These are phyloP conservation scores for Patella vulgata DNA, from an alignment of 1,140 invertebrate genomes.

Conservation along the genomic window DNA sequence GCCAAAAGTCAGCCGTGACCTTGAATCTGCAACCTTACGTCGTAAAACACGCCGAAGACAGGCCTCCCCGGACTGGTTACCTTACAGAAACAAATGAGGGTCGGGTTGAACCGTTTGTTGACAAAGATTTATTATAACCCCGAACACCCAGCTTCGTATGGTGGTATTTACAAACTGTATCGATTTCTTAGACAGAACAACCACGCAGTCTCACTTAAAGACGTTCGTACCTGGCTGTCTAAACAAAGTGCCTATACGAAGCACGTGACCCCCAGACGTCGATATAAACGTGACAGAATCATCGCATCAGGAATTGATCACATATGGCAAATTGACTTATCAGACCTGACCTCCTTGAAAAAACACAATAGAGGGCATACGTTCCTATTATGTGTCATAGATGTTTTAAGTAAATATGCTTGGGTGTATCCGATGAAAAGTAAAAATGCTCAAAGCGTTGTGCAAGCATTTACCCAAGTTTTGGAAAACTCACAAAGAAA, in stretches of 20 bases:
- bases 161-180: no score
- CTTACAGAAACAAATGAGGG: no score
- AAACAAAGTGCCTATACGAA: slow-evolving; percentile 24
- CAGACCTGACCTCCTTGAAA: slow-evolving; percentile 49
- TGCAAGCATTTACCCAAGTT: slow-evolving; percentile 39
- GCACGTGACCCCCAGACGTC: slow-evolving; percentile 19
- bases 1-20: no score
- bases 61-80: no score
- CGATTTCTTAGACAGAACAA: no score
- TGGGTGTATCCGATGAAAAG: slow-evolving; percentile 66
- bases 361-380: slow-evolving; percentile 62
- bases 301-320: slow-evolving; percentile 48
- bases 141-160: slow-evolving; percentile 1
- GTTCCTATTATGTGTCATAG: slow-evolving; percentile 68
- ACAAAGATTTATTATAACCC: slow-evolving; percentile 2
- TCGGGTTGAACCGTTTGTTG: no score
- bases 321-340: slow-evolving; percentile 64
- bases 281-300: slow-evolving; percentile 15
- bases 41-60: no score
- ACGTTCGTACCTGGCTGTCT: slow-evolving; percentile 12
- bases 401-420: slow-evolving; percentile 67
- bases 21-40: no score
- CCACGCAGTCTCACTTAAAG: neutral
- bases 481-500: slow-evolving; percentile 20
- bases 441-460: slow-evolving; percentile 60